phyloP scores from a whole-genome alignment of 2,888 invertebrate species.

The Eupithecia pulchellata region DNA sequence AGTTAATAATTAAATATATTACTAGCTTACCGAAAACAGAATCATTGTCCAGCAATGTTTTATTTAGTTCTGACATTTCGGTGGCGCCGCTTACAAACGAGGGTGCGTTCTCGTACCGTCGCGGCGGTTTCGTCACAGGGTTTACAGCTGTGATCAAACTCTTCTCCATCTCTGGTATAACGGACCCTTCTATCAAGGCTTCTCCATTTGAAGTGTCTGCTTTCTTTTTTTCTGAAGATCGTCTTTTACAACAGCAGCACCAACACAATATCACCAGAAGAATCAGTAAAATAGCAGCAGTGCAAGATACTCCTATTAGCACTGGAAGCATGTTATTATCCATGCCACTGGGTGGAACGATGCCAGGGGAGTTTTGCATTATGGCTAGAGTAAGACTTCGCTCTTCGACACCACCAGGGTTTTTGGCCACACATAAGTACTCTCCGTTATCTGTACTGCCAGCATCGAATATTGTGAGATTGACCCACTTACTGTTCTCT shows the following conservation, averaged over 20 bases:
- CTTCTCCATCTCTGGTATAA: constrained; percentile 93
- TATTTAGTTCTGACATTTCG: constrained; percentile 93
- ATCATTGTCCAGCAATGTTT: constrained; percentile 92
- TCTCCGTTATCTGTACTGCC: constrained; percentile 88
- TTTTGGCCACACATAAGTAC: constrained; percentile 92
- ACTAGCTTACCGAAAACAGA: constrained; percentile 89
- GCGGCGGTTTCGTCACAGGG: constrained; percentile 93
- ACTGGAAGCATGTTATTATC: constrained; percentile 84
- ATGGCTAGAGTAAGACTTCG: constrained; percentile 88
- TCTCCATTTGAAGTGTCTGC: constrained; percentile 87
- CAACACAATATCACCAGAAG: constrained; percentile 81
- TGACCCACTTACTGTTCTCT: constrained; percentile 86
- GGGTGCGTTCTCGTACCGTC: constrained; percentile 90
- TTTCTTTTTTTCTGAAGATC: constrained; percentile 84
- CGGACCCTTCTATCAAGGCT: constrained; percentile 90
- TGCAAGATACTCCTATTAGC: constrained; percentile 79
- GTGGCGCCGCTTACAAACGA: constrained; percentile 90
- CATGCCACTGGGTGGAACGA: constrained; percentile 80
- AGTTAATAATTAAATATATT: background rate
- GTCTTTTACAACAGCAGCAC: constrained; percentile 85
- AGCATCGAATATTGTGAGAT: constrained; percentile 88
- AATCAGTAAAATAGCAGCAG: constrained; percentile 81
- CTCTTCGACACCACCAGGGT: constrained; percentile 92
- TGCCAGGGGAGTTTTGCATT: constrained; percentile 73
- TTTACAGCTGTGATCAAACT: constrained; percentile 93